A percentile compares a stretch with the other conserved stretches of the same genome.
These are phyloP conservation scores for Sesamia inferens DNA, from an alignment of 2,888 invertebrate genomes.

Conservation along the genomic window DNA sequence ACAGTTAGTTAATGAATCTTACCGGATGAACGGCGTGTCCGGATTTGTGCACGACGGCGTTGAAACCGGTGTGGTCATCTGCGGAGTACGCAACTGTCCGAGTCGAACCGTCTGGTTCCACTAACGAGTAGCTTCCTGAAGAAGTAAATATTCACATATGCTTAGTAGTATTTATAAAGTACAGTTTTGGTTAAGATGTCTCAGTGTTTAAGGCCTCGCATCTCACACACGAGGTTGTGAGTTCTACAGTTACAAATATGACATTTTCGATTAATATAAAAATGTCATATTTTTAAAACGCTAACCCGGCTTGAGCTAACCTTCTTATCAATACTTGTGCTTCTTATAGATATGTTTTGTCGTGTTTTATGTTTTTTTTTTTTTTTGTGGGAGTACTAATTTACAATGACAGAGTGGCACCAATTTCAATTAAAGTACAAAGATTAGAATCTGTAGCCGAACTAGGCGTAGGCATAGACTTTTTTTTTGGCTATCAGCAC, in stretches of 20 bases:
- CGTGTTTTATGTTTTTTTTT: too few relatives aligned
- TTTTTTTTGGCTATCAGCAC: too few relatives aligned
- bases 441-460: too few relatives aligned
- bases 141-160: not conserved
- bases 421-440: too few relatives aligned
- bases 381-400: too few relatives aligned
- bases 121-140: constrained; percentile 91
- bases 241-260: not conserved
- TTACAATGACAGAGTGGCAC: too few relatives aligned
- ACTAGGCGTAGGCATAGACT: too few relatives aligned
- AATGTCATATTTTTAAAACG: too few relatives aligned
- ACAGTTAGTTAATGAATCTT: constrained; percentile 32
- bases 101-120: constrained; percentile 91
- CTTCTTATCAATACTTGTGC: not conserved
- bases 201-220: not conserved
- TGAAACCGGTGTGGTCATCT: constrained; percentile 93
- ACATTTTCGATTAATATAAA: not conserved
- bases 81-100: constrained; percentile 92
- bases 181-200: not conserved
- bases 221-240: too few relatives aligned
- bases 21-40: constrained; percentile 91
- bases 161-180: not conserved
- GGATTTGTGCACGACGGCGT: constrained; percentile 92
- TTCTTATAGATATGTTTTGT: not conserved
- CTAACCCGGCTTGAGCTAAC: not conserved